Conservation (phyloP, 2,113 vertebrate species). For the Danio rerio region GRCz12tu NC_133183.1:29903501-29904000, state of each 20-base stretch:
- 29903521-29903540: conserved; percentile 9
- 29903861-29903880: conserved; percentile 30
- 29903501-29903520: conserved; percentile 14
- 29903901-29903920: background rate
- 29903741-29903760: conserved; percentile 31
- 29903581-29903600: conserved; percentile 15
- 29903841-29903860: conserved; percentile 3
- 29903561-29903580: background rate
- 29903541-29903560: background rate
- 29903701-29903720: conserved; percentile 44
- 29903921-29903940: background rate
- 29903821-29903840: background rate
- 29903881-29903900: background rate
- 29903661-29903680: conserved; percentile 48
- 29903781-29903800: conserved; percentile 30
- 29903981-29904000: too few relatives aligned
- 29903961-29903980: too few relatives aligned
- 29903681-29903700: conserved; percentile 35
- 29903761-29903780: conserved; percentile 19
- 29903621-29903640: conserved; percentile 35
- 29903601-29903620: conserved; percentile 19
- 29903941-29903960: too few relatives aligned
- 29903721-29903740: conserved; percentile 52
- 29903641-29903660: conserved; percentile 52
- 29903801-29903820: conserved; percentile 28